A percentile compares a stretch with the other conserved stretches of the same genome.
phyloP scores from a whole-genome alignment of 2,888 invertebrate species.

The Leucania comma region DNA sequence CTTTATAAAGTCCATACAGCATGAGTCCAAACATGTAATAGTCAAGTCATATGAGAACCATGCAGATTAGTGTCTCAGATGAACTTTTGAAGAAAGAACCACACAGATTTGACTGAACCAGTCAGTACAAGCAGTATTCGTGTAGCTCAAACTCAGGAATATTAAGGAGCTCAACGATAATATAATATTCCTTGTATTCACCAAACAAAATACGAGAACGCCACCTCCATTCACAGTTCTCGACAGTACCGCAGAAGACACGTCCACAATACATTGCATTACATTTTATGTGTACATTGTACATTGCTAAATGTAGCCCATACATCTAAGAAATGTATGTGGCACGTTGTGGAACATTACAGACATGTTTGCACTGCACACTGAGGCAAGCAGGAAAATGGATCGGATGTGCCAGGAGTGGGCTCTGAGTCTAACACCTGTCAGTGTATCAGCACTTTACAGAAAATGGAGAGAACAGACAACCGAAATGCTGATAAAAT shows the following conservation, averaged over 20 bases:
- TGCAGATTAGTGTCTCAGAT: too few relatives aligned
- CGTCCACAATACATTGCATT: constrained; percentile 33
- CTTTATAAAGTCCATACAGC: too few relatives aligned
- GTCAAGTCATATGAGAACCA: too few relatives aligned
- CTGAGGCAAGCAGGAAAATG: constrained; percentile 45
- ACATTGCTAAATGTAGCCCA: constrained; percentile 14
- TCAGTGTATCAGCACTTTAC: constrained; percentile 25
- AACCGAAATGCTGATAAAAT: not conserved
- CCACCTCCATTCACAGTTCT: constrained; percentile 7
- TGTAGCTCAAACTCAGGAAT: too few relatives aligned
- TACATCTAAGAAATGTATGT: constrained; percentile 34
- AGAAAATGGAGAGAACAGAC: not conserved
- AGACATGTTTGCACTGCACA: constrained; percentile 39
- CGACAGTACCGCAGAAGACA: constrained; percentile 2
- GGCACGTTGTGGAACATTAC: constrained; percentile 33
- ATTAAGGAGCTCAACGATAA: not conserved
- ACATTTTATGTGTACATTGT: constrained; percentile 32
- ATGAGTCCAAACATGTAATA: too few relatives aligned
- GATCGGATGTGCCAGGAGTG: constrained; percentile 35
- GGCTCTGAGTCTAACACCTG: constrained; percentile 26
- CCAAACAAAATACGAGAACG: not conserved
- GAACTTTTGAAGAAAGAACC: too few relatives aligned
- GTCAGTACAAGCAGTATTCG: too few relatives aligned
- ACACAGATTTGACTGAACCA: too few relatives aligned
- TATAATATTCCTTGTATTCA: constrained; percentile 1